Base-by-base conservation (phyloP, 2,797 vertebrate genomes). In the Hafferia zeledoni region DNA sequence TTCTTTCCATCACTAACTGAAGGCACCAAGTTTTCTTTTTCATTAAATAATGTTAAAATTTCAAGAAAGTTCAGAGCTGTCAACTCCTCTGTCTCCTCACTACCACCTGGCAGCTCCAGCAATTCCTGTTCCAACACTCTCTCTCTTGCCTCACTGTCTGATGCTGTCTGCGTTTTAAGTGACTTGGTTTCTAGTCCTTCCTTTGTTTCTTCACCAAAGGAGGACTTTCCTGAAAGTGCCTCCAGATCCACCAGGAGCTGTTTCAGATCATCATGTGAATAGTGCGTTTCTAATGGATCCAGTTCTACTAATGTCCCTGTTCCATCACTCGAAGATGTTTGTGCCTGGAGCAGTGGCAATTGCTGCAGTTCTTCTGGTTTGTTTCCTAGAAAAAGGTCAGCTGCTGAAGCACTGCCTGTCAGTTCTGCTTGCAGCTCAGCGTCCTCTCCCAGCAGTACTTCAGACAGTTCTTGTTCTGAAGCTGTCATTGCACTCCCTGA, bases 191-290 rank as follows among this genome's bases (percentile, higher is more conserved):
- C 93, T 74, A 96, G 61, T 46, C 75, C 49, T 71, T 89, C 33
- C n/a, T 95, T 90, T 33, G 75, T 67, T 78, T 96, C 95, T 27
- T 92, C 93, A 43, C 84, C 47, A 6, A 72, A 80, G 19, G 79
- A 85, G 9, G 89, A 41, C 20, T 60, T 70, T 6, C 4, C 43
- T 19, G 37, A 13, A 57, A 81, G 15, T 6, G 52, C 65, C 24
- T 85, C 60, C 33, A 93, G 72, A 31, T 93, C 44, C 61, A 81
- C 18, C 3, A 91, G 13, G 30, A 90, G 7, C 63, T 88, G 28
- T 2, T 83, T 92, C 6, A 94, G 24, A 67, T 83, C 30, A 68
- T 33, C 12, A 24, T 27, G 31, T 0, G 41, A 55, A 23, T 91
- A 49, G 0, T 19, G 59, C 19, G 9, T 57, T 17, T 80, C 47